Base-by-base conservation (phyloP, 2,797 vertebrate genomes). In the Pteropus rufus region DNA sequence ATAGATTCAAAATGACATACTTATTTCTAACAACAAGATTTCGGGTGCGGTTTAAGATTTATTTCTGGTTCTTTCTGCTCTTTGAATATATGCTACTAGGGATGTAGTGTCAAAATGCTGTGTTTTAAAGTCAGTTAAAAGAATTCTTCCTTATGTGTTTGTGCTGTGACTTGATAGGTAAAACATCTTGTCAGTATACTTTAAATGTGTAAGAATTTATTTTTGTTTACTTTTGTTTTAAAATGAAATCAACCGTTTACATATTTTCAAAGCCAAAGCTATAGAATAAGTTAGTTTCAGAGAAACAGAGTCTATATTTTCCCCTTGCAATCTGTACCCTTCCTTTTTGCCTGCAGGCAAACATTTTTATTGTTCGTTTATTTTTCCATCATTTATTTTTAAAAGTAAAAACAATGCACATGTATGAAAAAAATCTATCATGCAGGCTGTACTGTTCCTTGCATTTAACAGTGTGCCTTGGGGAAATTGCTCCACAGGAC, bases 71-170 rank as follows among this genome's bases (percentile, higher is more conserved):
- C 10, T 4, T 73, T 60, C 79, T 80, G 29, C 52, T 24, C 44
- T 93, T 84, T 93, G 60, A n/a, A 31, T 75, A 76, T 52, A 60
- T 41, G 10, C 10, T 41, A 64, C 31, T 56, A 89, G n/a, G 41
- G 29, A 62, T 19, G n/a, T 14, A 49, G 16, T 75, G 7, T 89
- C 34, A 95, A 84, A 80, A 81, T 56, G 69, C n/a, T 70, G 23
- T 91, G 34, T 70, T 90, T 85, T 86, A 79, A 92, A 88, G 39
- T 84, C 52, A 84, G 8, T 75, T 93, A 75, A 94, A 91, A 64
- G 84, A 75, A 87, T 80, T n/a, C n/a, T 81, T 84, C 77, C 54
- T 82, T 76, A 73, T 69, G 34, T 65, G 24, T 64, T 93, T 93
- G 64, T 88, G 77, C 10, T 91, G 31, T 3, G 26, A 64, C 26